Base-by-base conservation (phyloP, 1,140 invertebrate species). In the Chironomus tepperi region DNA sequence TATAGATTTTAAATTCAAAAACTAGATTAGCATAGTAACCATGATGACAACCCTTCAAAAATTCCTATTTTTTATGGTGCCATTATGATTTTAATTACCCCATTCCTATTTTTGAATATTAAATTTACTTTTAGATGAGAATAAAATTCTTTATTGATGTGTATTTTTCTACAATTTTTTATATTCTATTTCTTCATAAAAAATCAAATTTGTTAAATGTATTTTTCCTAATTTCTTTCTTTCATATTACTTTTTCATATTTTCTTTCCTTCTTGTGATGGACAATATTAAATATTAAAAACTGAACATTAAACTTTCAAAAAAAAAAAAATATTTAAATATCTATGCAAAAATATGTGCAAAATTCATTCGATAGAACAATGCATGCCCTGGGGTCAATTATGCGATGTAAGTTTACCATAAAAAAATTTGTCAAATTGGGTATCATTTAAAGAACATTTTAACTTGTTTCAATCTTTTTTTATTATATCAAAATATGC, bases 351-450 rank as follows among this genome's bases (percentile, higher is more conserved):
- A 57, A 57, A 57, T 15, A 57, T 57, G 47, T 57, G 47, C 47
- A 57, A 57, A 57, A n/a, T 57, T 57, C 47, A 57, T 76, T 80
- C 83, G 81, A 82, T 88, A 91, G 89, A 85, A 87, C 89, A 84
- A 87, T 92, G 89, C 91, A 93, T 91, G 92, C 91, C 83, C 88
- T 93, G 87, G 90, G 89, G 86, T 87, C 89, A 81, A 87, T 93
- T 83, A 89, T 90, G 82, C 89, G 89, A 88, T 93, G 91, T 94
- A 91, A 94, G 92, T 94, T 34, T 92, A 86, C 47, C 24, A 34
- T 34, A 34, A 34, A 34, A n/a, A 34, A 34, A 34, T 34, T 34
- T 34, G 24, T 34, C 5, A 34, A 34, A 34, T 34, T 34, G 24
- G 24, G 24, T 34, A 34, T 34, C 24, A 34, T 34, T 34, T 34